phyloP scores from a whole-genome alignment of 2,113 vertebrate genomes.

The Archilochus colubris region DNA sequence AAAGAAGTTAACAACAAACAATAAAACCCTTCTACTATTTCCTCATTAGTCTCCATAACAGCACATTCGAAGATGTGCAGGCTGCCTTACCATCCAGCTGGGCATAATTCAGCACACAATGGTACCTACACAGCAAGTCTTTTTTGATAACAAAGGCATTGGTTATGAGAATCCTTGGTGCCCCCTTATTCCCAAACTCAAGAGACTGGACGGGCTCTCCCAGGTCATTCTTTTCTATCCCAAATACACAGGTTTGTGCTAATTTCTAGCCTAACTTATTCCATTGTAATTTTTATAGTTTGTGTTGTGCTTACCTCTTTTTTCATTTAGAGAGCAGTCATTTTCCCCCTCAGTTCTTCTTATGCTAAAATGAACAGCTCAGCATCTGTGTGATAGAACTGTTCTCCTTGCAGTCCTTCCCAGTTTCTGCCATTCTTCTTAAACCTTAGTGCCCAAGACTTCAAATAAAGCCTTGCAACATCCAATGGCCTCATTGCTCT shows the following conservation, averaged over 20 bases:
- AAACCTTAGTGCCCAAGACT: neutral
- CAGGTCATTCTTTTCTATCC: neutral
- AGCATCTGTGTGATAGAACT: rapidly evolving
- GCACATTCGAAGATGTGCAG: rapidly evolving
- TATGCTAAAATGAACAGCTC: neutral
- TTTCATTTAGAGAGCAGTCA: neutral
- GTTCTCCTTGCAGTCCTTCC: neutral
- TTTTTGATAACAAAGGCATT: neutral
- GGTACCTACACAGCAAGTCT: rapidly evolving
- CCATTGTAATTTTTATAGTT: neutral
- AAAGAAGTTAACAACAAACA: neutral
- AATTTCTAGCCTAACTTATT: neutral
- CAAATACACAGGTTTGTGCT: neutral
- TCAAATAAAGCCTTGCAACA: neutral
- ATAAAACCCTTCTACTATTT: neutral
- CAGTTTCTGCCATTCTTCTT: neutral
- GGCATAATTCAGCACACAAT: neutral
- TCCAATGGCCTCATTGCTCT: neutral
- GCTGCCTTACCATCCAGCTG: neutral
- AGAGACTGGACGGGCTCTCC: neutral
- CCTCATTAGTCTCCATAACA: neutral
- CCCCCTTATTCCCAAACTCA: neutral
- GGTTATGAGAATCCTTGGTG: neutral
- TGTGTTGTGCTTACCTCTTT: neutral
- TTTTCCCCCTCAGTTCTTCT: neutral